phyloP scores from a whole-genome alignment of 1,140 invertebrate genomes.

The Drosophila kurseongensis region DNA sequence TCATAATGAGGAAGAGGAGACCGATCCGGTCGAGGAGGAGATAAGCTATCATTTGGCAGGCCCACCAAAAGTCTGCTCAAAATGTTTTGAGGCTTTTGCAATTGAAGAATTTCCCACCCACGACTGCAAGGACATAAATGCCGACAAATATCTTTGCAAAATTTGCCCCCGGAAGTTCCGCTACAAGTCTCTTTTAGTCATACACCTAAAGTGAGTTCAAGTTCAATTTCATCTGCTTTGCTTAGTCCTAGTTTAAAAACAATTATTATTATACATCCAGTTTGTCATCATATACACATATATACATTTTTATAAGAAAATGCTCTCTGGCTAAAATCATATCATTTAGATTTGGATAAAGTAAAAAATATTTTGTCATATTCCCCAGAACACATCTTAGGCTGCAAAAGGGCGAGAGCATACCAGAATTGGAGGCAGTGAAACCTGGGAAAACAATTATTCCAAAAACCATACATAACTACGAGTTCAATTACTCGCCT shows the following conservation, averaged over 20 bases:
- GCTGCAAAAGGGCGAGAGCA: constrained; percentile 4
- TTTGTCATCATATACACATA: too few species aligned
- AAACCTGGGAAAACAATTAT: background rate
- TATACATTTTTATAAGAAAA: too few species aligned
- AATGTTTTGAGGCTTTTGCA: background rate
- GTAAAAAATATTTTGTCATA: too few species aligned
- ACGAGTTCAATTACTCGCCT: background rate
- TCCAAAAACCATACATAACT: background rate
- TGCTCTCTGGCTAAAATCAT: too few species aligned
- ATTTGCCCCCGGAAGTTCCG: constrained; percentile 1
- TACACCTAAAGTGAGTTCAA: constrained; percentile 2
- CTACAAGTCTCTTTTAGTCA: background rate
- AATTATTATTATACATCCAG: too few species aligned
- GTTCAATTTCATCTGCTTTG: too few species aligned
- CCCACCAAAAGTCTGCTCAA: constrained; percentile 3
- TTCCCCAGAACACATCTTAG: background rate
- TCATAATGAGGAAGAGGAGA: background rate
- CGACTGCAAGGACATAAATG: background rate
- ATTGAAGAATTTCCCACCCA: constrained; percentile 1
- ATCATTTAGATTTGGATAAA: too few species aligned
- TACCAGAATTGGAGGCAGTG: background rate
- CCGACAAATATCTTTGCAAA: background rate
- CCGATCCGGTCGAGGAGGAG: background rate
- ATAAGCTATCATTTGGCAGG: background rate
- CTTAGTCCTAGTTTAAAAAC: too few species aligned